Conservation (phyloP, 2,113 vertebrate genomes). For the Dipodomys stephensi region DNA sequence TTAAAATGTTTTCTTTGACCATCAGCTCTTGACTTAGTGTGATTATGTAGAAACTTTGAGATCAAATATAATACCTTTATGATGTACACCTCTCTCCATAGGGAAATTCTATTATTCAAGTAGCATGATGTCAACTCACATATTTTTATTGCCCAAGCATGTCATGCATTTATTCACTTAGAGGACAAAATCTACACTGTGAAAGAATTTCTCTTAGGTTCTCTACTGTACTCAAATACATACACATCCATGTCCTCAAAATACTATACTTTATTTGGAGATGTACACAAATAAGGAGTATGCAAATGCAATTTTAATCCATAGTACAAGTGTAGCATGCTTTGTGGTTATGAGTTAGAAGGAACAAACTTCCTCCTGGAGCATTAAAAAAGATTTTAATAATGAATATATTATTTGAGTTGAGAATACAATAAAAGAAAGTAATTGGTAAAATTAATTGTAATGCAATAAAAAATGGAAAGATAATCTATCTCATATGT, state of each 20-base stretch:
- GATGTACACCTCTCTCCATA: not conserved
- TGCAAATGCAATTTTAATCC: not conserved
- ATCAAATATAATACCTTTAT: not conserved
- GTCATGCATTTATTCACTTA: not conserved
- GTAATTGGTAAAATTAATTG: not conserved
- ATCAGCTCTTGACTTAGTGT: not conserved
- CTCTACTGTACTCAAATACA: not conserved
- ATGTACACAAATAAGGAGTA: not conserved
- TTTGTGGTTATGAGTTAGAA: not conserved
- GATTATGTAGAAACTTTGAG: conserved; percentile 9
- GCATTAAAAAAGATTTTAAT: not conserved
- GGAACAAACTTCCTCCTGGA: not conserved
- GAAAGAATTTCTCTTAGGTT: not conserved
- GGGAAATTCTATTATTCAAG: not conserved
- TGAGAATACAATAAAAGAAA: not conserved
- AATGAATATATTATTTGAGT: not conserved
- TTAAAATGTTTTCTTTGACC: not conserved
- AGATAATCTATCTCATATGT: not conserved
- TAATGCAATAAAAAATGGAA: not conserved
- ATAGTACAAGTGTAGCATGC: not conserved
- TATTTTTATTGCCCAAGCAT: not conserved
- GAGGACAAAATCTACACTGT: not conserved
- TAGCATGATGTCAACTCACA: not conserved
- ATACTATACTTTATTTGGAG: not conserved
- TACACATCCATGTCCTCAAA: not conserved